Conservation (phyloP, 1,140 invertebrate species). For the Leptestheria dahalacensis region DNA sequence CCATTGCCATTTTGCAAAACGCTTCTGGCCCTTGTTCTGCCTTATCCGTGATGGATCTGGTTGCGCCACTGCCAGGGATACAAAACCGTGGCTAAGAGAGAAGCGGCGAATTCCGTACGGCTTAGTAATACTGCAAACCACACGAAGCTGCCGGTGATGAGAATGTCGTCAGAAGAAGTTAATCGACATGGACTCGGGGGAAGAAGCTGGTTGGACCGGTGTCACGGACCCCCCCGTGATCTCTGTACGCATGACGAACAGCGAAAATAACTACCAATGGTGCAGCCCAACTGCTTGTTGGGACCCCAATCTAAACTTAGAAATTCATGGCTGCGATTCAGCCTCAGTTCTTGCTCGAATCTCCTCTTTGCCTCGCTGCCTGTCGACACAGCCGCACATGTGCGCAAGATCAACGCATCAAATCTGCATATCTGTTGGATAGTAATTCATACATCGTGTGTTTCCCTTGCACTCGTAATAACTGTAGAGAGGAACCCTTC, state of each 20-base stretch:
- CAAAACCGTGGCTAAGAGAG: no score
- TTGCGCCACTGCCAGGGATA: not conserved
- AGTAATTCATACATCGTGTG: not conserved
- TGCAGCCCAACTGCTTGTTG: not conserved
- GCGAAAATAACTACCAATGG: not conserved
- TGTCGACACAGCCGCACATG: not conserved
- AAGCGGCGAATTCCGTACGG: no score
- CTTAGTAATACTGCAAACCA: no score
- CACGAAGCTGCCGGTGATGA: no score
- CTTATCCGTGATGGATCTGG: not conserved
- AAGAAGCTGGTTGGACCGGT: not conserved
- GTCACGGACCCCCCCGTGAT: not conserved
- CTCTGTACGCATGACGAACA: not conserved
- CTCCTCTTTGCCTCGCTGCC: not conserved
- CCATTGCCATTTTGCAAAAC: constrained; percentile 8
- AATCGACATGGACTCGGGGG: not conserved
- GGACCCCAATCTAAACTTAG: not conserved
- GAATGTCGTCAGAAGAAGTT: not conserved
- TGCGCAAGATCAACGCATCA: not conserved
- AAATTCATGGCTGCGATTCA: not conserved
- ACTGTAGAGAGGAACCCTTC: no score
- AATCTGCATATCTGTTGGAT: not conserved
- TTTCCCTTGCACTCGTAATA: not conserved
- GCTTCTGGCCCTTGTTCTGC: not conserved
- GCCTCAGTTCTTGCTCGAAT: no score